Evolutionary conservation across 2,797 vertebrate genomes (phyloP).

Genomic region (Myotis daubentonii): DNA sequence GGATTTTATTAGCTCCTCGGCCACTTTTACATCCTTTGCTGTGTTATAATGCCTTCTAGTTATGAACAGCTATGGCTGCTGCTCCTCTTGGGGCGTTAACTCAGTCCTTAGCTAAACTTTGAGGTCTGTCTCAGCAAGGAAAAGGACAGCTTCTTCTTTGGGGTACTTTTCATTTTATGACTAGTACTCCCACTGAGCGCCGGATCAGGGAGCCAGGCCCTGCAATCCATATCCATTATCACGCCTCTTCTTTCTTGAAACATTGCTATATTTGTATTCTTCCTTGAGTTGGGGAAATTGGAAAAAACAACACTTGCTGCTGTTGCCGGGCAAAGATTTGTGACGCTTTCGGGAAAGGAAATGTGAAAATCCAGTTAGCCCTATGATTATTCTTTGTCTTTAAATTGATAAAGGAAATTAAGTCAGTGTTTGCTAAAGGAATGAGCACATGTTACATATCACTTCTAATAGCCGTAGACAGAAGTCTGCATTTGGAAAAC

Average conservation of each 20-base stretch:
- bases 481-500: constrained; percentile 19
- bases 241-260: neutral
- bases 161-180: constrained; percentile 24
- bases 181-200: constrained; percentile 1
- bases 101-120: neutral
- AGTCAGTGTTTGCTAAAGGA: constrained; percentile 28
- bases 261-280: neutral
- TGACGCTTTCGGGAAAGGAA: constrained; percentile 56
- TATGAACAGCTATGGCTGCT: neutral
- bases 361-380: constrained; percentile 49
- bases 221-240: neutral
- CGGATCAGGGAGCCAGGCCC: neutral
- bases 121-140: neutral
- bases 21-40: neutral
- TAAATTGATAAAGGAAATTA: constrained; percentile 60
- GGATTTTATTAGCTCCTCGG: neutral
- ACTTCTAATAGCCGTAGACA: neutral
- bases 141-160: neutral
- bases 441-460: neutral
- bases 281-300: neutral
- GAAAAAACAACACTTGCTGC: constrained; percentile 4
- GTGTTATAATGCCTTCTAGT: neutral
- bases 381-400: constrained; percentile 48
- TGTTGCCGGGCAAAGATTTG: constrained; percentile 51
- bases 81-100: constrained; percentile 4